phyloP scores from a whole-genome alignment of 2,888 invertebrate genomes.

The Philereme transversata region DNA sequence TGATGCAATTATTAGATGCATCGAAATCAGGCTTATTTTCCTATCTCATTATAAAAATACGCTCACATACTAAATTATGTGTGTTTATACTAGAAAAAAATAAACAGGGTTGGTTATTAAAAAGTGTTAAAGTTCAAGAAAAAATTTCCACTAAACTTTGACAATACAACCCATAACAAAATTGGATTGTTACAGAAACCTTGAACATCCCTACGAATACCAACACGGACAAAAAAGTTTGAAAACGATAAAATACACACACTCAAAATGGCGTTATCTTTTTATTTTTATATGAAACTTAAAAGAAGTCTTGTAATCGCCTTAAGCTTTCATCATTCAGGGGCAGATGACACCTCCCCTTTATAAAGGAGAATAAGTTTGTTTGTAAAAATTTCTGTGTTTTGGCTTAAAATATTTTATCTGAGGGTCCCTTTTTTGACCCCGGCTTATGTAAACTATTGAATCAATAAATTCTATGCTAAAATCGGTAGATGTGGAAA shows the following conservation, averaged over 20 bases:
- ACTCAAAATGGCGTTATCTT: conserved; percentile 73
- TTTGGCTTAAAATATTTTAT: conserved; percentile 25
- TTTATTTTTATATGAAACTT: conserved; percentile 79
- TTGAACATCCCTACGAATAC: conserved; percentile 37
- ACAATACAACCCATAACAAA: conserved; percentile 36
- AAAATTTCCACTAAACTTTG: no score
- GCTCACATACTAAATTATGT: no score
- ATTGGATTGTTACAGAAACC: not conserved
- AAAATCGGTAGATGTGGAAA: no score
- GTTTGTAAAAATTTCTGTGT: conserved; percentile 44
- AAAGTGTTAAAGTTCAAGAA: no score
- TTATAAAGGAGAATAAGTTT: conserved; percentile 41
- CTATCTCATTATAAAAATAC: no score
- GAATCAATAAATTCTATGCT: no score
- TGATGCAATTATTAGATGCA: no score
- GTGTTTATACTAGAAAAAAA: no score
- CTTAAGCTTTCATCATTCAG: conserved; percentile 77
- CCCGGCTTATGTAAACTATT: no score
- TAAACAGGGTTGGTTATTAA: no score
- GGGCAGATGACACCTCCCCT: conserved; percentile 68
- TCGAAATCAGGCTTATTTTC: no score
- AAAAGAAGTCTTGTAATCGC: conserved; percentile 72
- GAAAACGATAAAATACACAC: conserved; percentile 60
- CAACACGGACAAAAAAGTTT: conserved; percentile 49
- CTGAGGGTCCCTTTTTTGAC: no score